A percentile compares a stretch with the other conserved stretches of the same genome.
These are phyloP conservation scores for Venustaconcha ellipsiformis DNA, from an alignment of 1,140 invertebrate genomes.

Conservation along the genomic window DNA sequence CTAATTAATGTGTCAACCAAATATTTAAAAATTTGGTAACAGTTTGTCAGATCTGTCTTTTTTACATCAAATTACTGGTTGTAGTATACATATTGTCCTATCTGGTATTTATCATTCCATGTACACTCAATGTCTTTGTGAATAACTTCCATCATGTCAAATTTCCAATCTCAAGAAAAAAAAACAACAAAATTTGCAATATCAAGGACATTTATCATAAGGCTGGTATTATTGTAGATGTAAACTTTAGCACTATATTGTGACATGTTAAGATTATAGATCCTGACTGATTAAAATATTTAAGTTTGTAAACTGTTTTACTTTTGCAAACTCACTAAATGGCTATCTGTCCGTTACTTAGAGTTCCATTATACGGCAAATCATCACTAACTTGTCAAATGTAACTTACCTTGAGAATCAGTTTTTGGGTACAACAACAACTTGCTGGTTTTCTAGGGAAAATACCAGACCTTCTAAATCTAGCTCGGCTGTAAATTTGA, in stretches of 20 bases:
- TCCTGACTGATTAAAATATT: background rate
- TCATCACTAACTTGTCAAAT: background rate
- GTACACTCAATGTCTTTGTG: too few relatives aligned
- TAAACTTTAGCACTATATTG: background rate
- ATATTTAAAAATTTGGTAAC: too few relatives aligned
- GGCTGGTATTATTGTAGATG: background rate
- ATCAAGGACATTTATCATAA: background rate
- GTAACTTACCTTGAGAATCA: conserved; percentile 55
- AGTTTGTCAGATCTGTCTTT: too few relatives aligned
- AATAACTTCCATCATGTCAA: too few relatives aligned
- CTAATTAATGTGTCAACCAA: too few relatives aligned
- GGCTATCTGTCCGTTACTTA: too few relatives aligned
- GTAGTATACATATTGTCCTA: too few relatives aligned
- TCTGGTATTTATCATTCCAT: too few relatives aligned
- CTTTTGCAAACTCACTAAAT: background rate
- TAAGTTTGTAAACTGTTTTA: background rate
- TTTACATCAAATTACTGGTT: too few relatives aligned
- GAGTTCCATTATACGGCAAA: background rate
- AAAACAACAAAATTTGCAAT: too few relatives aligned
- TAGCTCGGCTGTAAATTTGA: conserved; percentile 38
- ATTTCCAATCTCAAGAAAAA: too few relatives aligned
- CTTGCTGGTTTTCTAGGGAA: conserved; percentile 63
- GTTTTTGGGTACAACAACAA: conserved; percentile 61
- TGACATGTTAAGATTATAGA: background rate
- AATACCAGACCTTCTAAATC: conserved; percentile 63